phyloP scores from a whole-genome alignment of 2,888 invertebrate species.

The Junonia oenone region DNA sequence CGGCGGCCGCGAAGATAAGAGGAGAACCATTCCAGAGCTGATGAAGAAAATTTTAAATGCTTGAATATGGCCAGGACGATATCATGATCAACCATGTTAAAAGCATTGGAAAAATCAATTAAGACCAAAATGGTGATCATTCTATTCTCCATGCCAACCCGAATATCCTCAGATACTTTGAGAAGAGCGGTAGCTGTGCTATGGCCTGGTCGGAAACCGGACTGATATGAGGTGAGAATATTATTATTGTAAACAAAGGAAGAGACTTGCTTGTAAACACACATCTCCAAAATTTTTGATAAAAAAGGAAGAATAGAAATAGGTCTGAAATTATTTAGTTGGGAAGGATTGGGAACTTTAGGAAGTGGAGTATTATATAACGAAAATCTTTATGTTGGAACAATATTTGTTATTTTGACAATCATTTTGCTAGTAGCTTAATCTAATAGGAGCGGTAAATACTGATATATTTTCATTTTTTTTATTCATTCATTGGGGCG shows the following conservation, averaged over 20 bases:
- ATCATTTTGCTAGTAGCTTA: no score
- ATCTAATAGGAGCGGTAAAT: no score
- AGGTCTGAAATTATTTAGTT: no score
- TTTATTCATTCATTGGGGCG: no score
- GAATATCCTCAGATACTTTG: slow-evolving; percentile 15
- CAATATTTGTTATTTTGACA: no score
- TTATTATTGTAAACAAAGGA: neutral
- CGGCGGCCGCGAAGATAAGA: no score
- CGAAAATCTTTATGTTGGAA: no score
- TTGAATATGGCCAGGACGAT: neutral
- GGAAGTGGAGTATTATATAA: neutral
- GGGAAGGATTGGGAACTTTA: slow-evolving; percentile 5
- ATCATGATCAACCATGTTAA: slow-evolving; percentile 14
- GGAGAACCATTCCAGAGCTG: no score
- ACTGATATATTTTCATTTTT: no score
- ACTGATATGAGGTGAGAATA: neutral
- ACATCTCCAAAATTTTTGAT: neutral
- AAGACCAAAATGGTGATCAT: slow-evolving; percentile 5
- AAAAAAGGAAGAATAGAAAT: slow-evolving; percentile 3
- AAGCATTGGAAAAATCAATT: slow-evolving; percentile 14
- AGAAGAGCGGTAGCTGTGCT: slow-evolving; percentile 15
- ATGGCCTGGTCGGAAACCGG: slow-evolving; percentile 4
- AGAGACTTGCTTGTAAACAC: neutral
- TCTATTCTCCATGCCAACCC: slow-evolving; percentile 15
- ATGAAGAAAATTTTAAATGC: no score